Base-by-base conservation (phyloP, 2,113 vertebrate species). In the Prinia subflava region DNA sequence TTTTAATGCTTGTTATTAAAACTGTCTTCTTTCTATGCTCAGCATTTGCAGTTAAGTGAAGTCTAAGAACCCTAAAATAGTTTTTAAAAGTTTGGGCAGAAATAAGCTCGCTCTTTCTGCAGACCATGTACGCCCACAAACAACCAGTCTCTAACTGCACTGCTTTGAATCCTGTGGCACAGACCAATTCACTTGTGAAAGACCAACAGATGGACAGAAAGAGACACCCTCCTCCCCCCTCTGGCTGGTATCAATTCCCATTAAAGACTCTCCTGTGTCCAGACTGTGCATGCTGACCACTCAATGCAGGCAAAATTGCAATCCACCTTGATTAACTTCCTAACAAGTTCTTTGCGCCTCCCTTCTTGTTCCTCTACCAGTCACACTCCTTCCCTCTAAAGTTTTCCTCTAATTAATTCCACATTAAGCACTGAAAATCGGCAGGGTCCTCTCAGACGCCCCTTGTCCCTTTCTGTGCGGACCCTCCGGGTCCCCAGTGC, bases 381-480 rank as follows among this genome's bases (percentile, higher is more conserved):
- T 77, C 92, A 81, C 68, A 30, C 76, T 30, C 68, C 13, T 57
- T 23, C 63, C 20, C 62, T 63, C 73, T 92, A 52, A 89, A 89
- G 44, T 75, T 87, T 86, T 89, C 84, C 65, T 94, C 55, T 85
- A 95, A 93, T 94, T 96, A 97, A 96, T 96, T 91, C 84, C 68
- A 65, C 18, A 67, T 42, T 49, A 90, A 91, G 90, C 89, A 71
- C 39, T 59, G 25, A 83, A 81, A 89, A 83, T 73, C 70, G 49
- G 25, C 64, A 83, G 85, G 89, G 69, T 90, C 89, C 94, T 70
- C 84, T 93, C 90, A 94, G 94, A 60, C 16, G 42, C 81, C 95
- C 89, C 91, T 91, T 63, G 53, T 67, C 81, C 71, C 85, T 92
- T 95, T 97, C 92, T 94, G 95, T 49, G 25, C 4, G 7, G 71